Base-by-base conservation (phyloP, 2,888 invertebrate species). In the Drosophila formosana region DNA sequence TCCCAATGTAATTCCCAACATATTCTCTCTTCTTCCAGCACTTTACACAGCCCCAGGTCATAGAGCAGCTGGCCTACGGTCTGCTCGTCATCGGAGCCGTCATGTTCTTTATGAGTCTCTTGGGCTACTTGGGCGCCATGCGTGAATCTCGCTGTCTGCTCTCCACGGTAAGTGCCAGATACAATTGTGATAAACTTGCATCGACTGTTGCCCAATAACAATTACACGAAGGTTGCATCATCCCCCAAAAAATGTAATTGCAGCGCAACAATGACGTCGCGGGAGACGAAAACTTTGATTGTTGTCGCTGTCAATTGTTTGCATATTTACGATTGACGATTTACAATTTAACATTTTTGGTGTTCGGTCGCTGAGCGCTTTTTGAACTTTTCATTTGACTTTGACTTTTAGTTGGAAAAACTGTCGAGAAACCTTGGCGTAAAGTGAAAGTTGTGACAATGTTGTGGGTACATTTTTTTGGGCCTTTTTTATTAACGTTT, bases 41-140 rank as follows among this genome's bases (percentile, higher is more conserved):
- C 90, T 94, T 94, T 88, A 94, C 94, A 72, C 94, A 94, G 88
- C 94, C 95, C 6, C 93, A 94, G 67, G 94, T 95, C 67, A 94
- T 95, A 77, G 94, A 95, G 87, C 94, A 95, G 90, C 94, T 95
- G 65, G 94, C 95, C 26, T 96, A 95, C 90, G 94, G 95, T 75
- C 91, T 96, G 78, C 95, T 96, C 82, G 94, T 94, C 51, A 94
- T 94, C 66, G 96, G 96, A 72, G 95, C 94, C 30, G 93, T 95
- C 77, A 95, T 95, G 92, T 95, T 96, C 91, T 90, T 95, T 67
- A 94, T 96, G 85, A 95, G 95, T 88, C 95, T 96, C 91, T 92
- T 96, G 80, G 96, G 96, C 30, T 95, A 95, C 90, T 95, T 95
- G 89, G 95, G 95, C 46, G 95, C 95, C 56, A 93, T 95, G 90